Evolutionary conservation across 2,888 invertebrate species (phyloP), one percentile per base, ranked within the genome.

Genomic region (Sphaerophoria rueppellii): DNA sequence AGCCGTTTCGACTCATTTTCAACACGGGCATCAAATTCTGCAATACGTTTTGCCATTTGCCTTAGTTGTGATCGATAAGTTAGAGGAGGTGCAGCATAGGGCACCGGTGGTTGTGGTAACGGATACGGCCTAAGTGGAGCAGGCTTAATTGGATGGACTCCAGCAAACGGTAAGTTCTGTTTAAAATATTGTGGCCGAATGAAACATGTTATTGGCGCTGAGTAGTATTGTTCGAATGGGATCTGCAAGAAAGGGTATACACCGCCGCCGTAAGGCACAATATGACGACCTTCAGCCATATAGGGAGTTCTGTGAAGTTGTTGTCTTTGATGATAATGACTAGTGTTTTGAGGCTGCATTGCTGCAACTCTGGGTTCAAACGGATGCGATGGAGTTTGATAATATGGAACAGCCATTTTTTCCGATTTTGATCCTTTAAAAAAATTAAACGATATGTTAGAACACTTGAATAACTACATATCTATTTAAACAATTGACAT

Each of bases 401-500:
- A 65, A 9, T 65, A 65, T 0, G 65, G 65, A 16, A 65, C 35
- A 12, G 50, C 50, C 65, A 65, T 65, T 50, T 6, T 63, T 14
- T 34, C 3, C 24, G 24, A 2, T 24, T 24, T 1, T 24, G 24
- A 24, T 24, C 24, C 24, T 24, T 1, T 2, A 24, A 24, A 24
- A 24, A 24, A 24, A 24, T 24, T n/a, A n/a, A 24, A 24, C 2
- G 1, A 24, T 24, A 24, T 24, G 2, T 24, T 24, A 24, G 1
- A 24, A 24, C 24, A 24, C 24, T 24, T 1, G n/a, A n/a, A n/a
- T n/a, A n/a, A n/a, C n/a, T n/a, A 24, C 2, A 24, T 24, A 24
- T 24, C 24, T 24, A 24, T 2, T 24, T 24, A 24, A 24, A 2
- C 24, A 24, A 24, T 24, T 24, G 24, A 24, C 2, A 2, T 24